Base-by-base conservation (phyloP, 2,113 vertebrate species). In the Nettapus auritus region DNA sequence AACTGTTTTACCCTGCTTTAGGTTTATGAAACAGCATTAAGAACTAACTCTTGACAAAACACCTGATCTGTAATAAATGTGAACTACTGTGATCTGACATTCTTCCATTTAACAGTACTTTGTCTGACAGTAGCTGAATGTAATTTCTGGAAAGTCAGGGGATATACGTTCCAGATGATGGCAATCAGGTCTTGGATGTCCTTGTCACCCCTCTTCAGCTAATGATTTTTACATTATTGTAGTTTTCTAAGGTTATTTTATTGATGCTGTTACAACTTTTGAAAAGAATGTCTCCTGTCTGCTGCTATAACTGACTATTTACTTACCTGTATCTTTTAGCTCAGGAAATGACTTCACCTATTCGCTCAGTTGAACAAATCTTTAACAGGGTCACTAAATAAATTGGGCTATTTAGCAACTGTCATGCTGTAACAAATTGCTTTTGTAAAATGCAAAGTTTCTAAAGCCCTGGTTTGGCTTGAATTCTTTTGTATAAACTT, bases 301-400 rank as follows among this genome's bases (percentile, higher is more conserved):
- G 98, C 98, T 98, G 98, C 98, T 98, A 97, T 94, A 88, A 94
- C 94, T 97, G 96, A 96, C 95, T 96, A 96, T 97, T 97, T 97
- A 96, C 94, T 97, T 96, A 97, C 90, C 95, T 97, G 94, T 98
- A 97, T 97, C 94, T 97, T 97, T 97, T 97, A 97, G 97, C 98
- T 98, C 98, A 98, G 98, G 98, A 98, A 98, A 97, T 97, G 88
- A 97, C 96, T 96, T 98, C 96, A 97, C 92, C 97, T 97, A 71
- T 96, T 97, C 81, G 52, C 96, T 96, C 95, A 95, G 85, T 40
- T 93, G 90, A 97, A 95, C 91, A 96, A 92, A 91, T 95, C 91
- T 97, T 90, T 86, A 97, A 97, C 97, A 98, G 97, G 97, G 97
- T 97, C 94, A 88, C 88, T 95, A 94, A 96, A 92, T 93, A 94